These are phyloP conservation scores for Clarias pachynema DNA, from an alignment of 2,797 vertebrate genomes.

Conservation along the genomic window DNA sequence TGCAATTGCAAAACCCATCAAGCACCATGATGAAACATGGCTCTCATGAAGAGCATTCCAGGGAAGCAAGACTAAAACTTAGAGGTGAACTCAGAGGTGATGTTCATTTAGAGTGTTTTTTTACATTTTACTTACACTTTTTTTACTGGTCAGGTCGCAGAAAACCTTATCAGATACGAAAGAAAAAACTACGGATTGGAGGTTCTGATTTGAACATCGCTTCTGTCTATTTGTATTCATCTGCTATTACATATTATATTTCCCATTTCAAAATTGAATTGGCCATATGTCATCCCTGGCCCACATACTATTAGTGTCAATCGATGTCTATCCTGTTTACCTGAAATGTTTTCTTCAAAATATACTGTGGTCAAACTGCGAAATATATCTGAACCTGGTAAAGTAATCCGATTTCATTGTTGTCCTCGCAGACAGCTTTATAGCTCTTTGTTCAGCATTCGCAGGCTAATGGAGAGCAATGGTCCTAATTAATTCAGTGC, in stretches of 20 bases:
- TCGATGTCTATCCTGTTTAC: slow-evolving; percentile 1
- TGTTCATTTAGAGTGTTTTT: too few species aligned
- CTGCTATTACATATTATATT: slow-evolving; percentile 18
- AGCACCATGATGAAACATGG: too few species aligned
- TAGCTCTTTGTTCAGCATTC: slow-evolving; percentile 27
- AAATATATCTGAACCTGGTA: background rate
- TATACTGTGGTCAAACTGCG: background rate
- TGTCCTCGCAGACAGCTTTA: slow-evolving; percentile 24
- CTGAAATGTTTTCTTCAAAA: background rate
- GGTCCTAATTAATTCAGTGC: slow-evolving; percentile 47
- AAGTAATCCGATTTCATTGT: slow-evolving; percentile 5
- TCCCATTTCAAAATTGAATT: slow-evolving; percentile 29
- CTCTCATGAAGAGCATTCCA: too few species aligned
- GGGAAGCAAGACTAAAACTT: too few species aligned
- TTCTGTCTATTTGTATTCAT: background rate
- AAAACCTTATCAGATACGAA: background rate
- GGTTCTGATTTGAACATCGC: background rate
- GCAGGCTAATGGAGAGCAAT: slow-evolving; percentile 43
- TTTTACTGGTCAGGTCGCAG: background rate
- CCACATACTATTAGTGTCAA: background rate
- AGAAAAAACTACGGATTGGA: background rate
- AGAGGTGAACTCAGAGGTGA: too few species aligned
- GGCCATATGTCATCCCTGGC: slow-evolving; percentile 14
- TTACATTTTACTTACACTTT: too few species aligned
- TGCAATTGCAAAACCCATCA: too few species aligned